Base-by-base conservation (phyloP, 2,797 vertebrate species). In the Arctocebus calabarensis region DNA sequence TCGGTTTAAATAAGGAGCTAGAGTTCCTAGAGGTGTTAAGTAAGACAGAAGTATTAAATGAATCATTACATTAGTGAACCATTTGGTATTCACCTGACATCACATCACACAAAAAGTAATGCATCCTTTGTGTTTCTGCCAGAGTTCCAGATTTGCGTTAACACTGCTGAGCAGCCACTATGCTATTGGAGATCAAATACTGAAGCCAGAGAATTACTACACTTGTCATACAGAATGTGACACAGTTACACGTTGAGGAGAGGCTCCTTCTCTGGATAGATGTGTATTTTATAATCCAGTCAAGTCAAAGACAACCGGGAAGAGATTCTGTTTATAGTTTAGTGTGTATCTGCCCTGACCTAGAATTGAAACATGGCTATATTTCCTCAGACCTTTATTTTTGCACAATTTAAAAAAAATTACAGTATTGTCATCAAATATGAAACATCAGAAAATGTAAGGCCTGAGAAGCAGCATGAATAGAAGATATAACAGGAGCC, bases 191-290 rank as follows among this genome's bases (percentile, higher is more conserved):
- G 59, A 91, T 84, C 61, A 94, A 93, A 84, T 74, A 87, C 11
- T 59, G 62, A 95, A 96, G 91, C 25, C 59, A 90, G 22, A 96
- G 52, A 88, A 94, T 74, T 43, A 82, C 1, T 70, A 79, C 27
- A 68, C 34, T 90, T 96, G 96, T 82, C 4, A 84, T 14, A 74
- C 59, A 85, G 27, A 90, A 95, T 10, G 57, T 13, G 57, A 14
- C 52, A 70, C n/a, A 68, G 5, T 73, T 91, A 66, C 27, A 7
- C 43, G 91, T 40, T 74, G 74, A 45, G 40, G 57, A 92, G 25
- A 37, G 29, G 86, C 11, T 52, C 52, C 29, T 73, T 84, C 77
- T 20, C 66, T 73, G 37, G 43, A 73, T 25, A 94, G 27, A 84
- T 87, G 45, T 5, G 25, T 48, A 79, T 61, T 93, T 94, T 55